phyloP scores from a whole-genome alignment of 2,113 vertebrate genomes.

The Phaethornis superciliosus region DNA sequence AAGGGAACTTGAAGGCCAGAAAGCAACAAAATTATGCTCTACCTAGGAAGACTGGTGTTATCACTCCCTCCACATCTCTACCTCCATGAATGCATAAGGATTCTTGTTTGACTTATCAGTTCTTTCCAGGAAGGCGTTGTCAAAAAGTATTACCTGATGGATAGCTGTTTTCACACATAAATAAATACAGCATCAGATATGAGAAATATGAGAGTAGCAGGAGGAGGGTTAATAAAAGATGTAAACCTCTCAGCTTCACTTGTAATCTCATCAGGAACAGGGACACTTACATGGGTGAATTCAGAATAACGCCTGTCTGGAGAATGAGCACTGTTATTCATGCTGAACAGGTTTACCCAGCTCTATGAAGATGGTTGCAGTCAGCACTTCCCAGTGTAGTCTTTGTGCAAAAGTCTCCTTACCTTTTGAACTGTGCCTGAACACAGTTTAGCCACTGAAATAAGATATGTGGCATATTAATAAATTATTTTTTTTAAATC shows the following conservation, averaged over 20 bases:
- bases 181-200: neutral
- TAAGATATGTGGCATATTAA: neutral
- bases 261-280: neutral
- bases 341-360: constrained; percentile 29
- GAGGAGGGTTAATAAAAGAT: neutral
- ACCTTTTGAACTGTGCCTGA: constrained; percentile 33
- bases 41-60: neutral
- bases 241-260: neutral
- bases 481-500: constrained; percentile 24
- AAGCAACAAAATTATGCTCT: neutral
- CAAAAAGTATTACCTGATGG: neutral
- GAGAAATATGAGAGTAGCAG: neutral
- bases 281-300: neutral
- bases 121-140: neutral
- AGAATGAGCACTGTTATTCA: neutral
- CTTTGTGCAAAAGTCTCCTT: neutral
- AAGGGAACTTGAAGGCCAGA: neutral
- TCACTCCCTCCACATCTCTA: neutral
- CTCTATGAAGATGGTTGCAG: neutral
- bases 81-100: neutral
- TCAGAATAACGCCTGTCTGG: neutral
- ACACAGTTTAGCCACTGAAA: neutral
- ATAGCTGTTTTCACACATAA: neutral
- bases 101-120: neutral
- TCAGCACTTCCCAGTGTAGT: neutral